Evolutionary conservation across 2,797 vertebrate genomes (phyloP).

Genomic region (Botia kubotai): DNA sequence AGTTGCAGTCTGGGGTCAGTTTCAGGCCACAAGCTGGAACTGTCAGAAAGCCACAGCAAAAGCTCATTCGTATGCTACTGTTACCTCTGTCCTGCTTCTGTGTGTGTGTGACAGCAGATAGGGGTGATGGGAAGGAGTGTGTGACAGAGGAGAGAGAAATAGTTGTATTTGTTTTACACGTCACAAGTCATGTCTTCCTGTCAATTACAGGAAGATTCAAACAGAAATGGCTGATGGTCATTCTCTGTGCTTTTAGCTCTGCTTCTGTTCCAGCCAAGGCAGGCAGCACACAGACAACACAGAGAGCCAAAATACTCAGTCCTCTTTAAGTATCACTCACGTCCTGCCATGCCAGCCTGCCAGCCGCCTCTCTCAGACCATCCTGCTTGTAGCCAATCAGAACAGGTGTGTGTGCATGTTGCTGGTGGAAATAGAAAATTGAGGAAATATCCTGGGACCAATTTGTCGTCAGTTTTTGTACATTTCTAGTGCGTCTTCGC

Average conservation of each 20-base stretch:
- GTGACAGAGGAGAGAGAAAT: background rate
- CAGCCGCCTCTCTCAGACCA: constrained; percentile 24
- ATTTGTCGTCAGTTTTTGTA: constrained; percentile 53
- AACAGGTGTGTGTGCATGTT: constrained; percentile 1
- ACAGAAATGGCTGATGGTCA: constrained; percentile 56
- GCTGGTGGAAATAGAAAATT: constrained; percentile 16
- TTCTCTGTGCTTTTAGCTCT: constrained; percentile 33
- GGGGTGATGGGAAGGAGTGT: constrained; percentile 5
- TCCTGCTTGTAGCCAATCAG: constrained; percentile 14
- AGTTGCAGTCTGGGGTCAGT: constrained; percentile 33
- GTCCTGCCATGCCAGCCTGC: constrained; percentile 17
- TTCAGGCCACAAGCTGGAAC: constrained; percentile 45
- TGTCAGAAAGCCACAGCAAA: constrained; percentile 29
- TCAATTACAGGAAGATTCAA: constrained; percentile 25
- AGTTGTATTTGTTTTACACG: background rate
- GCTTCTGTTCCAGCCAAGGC: constrained; percentile 36
- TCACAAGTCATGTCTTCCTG: background rate
- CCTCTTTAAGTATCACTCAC: constrained; percentile 28
- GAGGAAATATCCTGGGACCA: constrained; percentile 53
- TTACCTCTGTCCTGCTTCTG: constrained; percentile 17
- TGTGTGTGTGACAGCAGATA: background rate
- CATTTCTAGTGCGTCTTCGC: constrained; percentile 21
- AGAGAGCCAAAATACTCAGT: constrained; percentile 39
- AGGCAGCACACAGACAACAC: constrained; percentile 19
- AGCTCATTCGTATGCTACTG: constrained; percentile 43